A percentile compares a stretch with the other conserved stretches of the same genome.
Evolutionary conservation across 2,797 vertebrate genomes (phyloP).

Genomic region (Peromyscus attwateri): DNA sequence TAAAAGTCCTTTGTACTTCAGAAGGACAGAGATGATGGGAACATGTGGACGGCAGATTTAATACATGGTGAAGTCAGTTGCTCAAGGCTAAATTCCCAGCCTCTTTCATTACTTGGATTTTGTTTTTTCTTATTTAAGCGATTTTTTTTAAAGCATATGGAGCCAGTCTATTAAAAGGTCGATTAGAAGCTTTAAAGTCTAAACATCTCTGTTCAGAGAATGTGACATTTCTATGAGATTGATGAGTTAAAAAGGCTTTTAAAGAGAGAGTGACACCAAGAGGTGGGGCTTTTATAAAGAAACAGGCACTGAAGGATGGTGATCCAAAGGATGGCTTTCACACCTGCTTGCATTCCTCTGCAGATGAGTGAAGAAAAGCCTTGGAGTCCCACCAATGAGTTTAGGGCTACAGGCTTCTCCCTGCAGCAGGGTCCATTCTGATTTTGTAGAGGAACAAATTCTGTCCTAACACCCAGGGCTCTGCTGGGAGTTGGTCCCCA

Average conservation of each 20-base stretch:
- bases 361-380: neutral
- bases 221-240: neutral
- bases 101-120: neutral
- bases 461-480: neutral
- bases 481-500: neutral
- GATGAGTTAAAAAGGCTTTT: conserved; percentile 2
- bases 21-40: neutral
- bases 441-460: neutral
- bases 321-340: neutral
- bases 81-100: neutral
- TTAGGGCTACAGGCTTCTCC: neutral
- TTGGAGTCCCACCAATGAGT: neutral
- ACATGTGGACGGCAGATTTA: neutral
- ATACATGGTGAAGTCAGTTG: neutral
- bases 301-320: neutral
- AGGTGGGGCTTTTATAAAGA: neutral
- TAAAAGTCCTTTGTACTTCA: neutral
- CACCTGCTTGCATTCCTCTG: neutral
- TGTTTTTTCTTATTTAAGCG: neutral
- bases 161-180: neutral
- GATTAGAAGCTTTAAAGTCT: conserved; percentile 16
- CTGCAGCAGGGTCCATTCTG: neutral
- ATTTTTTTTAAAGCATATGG: neutral
- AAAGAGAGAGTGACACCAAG: neutral
- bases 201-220: neutral